phyloP scores from a whole-genome alignment of 2,797 vertebrate species.

The Lutjanus campechanus region DNA sequence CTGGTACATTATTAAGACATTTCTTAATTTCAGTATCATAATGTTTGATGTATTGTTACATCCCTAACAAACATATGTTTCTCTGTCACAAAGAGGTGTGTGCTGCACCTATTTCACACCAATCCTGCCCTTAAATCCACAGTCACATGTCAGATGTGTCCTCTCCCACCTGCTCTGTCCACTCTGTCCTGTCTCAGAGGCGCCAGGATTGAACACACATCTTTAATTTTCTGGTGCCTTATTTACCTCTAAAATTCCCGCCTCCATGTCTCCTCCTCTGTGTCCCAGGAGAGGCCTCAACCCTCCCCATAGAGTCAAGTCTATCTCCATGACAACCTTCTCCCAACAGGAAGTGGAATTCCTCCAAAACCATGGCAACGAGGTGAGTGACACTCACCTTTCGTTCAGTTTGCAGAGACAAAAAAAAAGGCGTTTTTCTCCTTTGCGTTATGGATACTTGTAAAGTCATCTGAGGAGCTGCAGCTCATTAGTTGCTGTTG shows the following conservation, averaged over 20 bases:
- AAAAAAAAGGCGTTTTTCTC: neutral
- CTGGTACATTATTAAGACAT: no score
- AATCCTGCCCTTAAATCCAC: slow-evolving; percentile 32
- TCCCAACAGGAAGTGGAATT: slow-evolving; percentile 94
- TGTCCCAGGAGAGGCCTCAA: slow-evolving; percentile 92
- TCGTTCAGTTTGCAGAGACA: neutral
- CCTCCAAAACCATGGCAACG: slow-evolving; percentile 93
- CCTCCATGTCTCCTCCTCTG: slow-evolving; percentile 52
- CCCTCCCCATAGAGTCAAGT: slow-evolving; percentile 94
- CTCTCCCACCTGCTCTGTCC: slow-evolving; percentile 44
- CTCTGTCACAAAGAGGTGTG: slow-evolving; percentile 21
- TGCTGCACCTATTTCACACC: slow-evolving; percentile 42
- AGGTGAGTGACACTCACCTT: slow-evolving; percentile 84
- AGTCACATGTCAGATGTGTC: slow-evolving; percentile 37
- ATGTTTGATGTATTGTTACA: no score
- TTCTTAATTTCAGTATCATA: no score
- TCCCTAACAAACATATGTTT: neutral
- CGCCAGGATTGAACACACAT: neutral
- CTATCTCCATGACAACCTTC: slow-evolving; percentile 97
- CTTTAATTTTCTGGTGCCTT: neutral
- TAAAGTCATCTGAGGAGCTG: neutral
- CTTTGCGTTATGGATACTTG: neutral
- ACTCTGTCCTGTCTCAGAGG: slow-evolving; percentile 16
- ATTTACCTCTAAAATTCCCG: slow-evolving; percentile 17
- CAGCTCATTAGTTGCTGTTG: neutral